Evolutionary conservation across 2,888 invertebrate genomes (phyloP).

Genomic region (Muscina levida): DNA sequence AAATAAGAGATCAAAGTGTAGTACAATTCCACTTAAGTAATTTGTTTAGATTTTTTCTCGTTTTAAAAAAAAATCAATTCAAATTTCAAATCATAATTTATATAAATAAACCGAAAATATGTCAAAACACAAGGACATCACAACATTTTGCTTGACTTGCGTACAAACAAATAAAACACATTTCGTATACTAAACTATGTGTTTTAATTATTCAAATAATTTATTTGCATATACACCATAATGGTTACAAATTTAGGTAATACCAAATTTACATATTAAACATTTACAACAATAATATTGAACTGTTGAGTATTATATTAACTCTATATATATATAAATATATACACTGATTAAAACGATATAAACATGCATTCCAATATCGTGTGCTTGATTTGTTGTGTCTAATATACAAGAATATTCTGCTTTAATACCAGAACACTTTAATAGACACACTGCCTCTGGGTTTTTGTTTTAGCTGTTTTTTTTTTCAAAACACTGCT

Average conservation of each 20-base stretch:
- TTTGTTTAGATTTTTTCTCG: conserved; percentile 11
- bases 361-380: conserved; percentile 31
- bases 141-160: conserved; percentile 34
- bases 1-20: conserved; percentile 47
- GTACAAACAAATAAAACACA: not conserved
- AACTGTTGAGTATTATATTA: too few species aligned
- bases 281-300: conserved; percentile 31
- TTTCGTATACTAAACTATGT: not conserved
- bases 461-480: conserved; percentile 5
- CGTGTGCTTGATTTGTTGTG: not conserved
- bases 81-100: conserved; percentile 21
- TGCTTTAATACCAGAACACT: too few species aligned
- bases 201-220: not conserved
- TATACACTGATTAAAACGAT: not conserved
- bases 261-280: too few species aligned
- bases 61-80: conserved; percentile 14
- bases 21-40: not conserved
- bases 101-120: too few species aligned
- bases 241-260: not conserved
- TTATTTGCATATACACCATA: not conserved
- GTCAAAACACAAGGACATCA: conserved; percentile 51
- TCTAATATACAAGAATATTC: too few species aligned
- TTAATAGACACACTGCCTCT: conserved; percentile 27
- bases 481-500: conserved; percentile 67
- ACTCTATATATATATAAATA: too few species aligned